These are phyloP conservation scores for Crotalus horridus DNA, from an alignment of 2,113 vertebrate species.

Conservation along the genomic window DNA sequence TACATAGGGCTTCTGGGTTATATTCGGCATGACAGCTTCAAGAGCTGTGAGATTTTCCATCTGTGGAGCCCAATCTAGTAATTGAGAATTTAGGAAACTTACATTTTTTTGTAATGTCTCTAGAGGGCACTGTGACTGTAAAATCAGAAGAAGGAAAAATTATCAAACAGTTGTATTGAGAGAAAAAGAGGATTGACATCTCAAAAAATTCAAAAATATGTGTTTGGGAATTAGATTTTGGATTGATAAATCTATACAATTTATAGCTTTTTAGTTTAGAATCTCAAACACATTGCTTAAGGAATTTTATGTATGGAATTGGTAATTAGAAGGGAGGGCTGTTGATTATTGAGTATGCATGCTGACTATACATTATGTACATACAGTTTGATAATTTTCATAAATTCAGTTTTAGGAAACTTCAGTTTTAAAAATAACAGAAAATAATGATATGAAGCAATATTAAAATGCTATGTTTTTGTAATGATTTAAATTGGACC, in stretches of 20 bases:
- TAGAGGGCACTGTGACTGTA: constrained; percentile 2
- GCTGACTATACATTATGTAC: not conserved
- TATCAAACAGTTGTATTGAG: not conserved
- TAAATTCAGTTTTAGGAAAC: not conserved
- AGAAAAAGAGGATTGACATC: not conserved
- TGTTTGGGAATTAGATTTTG: not conserved
- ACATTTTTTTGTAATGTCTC: not conserved
- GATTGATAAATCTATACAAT: not conserved
- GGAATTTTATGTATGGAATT: not conserved
- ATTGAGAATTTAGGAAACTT: not conserved
- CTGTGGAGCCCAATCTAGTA: not conserved
- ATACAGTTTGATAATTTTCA: not conserved
- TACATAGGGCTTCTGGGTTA: not conserved
- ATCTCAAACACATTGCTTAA: not conserved
- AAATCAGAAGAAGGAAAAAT: not conserved
- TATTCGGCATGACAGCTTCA: not conserved
- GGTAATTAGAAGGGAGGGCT: not conserved
- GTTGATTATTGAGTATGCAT: not conserved
- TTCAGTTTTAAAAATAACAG: not conserved
- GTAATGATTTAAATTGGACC: not conserved
- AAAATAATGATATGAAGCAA: not conserved
- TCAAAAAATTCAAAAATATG: not conserved
- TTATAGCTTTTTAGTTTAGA: not conserved
- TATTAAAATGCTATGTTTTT: not conserved
- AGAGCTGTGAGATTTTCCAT: not conserved